Base-by-base conservation (phyloP, 2,888 invertebrate species). In the Invenusta paracnida region DNA sequence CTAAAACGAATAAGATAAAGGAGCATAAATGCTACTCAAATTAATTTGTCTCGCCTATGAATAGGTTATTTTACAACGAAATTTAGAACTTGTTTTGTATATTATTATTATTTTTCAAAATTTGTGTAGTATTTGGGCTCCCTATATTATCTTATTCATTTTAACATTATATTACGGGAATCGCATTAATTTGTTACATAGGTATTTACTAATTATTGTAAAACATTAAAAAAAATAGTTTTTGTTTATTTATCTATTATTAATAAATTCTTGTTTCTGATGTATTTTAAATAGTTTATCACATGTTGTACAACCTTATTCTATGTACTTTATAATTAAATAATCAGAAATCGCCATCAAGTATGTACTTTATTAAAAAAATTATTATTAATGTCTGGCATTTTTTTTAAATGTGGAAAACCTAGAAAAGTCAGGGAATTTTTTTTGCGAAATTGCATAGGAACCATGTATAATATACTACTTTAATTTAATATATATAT, bases 401-500 rank as follows among this genome's bases (percentile, higher is more conserved):
- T n/a, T 73, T 73, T 73, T 73, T 73, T 5, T 13, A 73, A 73
- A 73, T 73, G 27, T 73, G 11, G 25, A 73, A 73, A 73, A 73
- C 73, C 25, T 73, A 23, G 73, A 73, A 73, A 73, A 73, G 73
- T 73, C 73, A 73, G 25, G 73, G 17, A 73, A 73, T 73, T 73
- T 5, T 73, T 73, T 73, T 73, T 5, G 2, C 2, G 73, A 73
- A 73, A 73, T 73, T 73, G 73, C 73, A 73, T 73, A 73, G 73
- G 73, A 73, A 73, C 73, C 73, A 73, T 73, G 73, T 73, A 48
- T n/a, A n/a, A n/a, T n/a, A n/a, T n/a, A n/a, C n/a, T n/a, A n/a
- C n/a, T n/a, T n/a, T n/a, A n/a, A n/a, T n/a, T n/a, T n/a, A n/a
- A n/a, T n/a, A n/a, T n/a, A n/a, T n/a, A n/a, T n/a, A n/a, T n/a